Conservation (phyloP, 2,113 vertebrate genomes). For the Siniperca chuatsi region DNA sequence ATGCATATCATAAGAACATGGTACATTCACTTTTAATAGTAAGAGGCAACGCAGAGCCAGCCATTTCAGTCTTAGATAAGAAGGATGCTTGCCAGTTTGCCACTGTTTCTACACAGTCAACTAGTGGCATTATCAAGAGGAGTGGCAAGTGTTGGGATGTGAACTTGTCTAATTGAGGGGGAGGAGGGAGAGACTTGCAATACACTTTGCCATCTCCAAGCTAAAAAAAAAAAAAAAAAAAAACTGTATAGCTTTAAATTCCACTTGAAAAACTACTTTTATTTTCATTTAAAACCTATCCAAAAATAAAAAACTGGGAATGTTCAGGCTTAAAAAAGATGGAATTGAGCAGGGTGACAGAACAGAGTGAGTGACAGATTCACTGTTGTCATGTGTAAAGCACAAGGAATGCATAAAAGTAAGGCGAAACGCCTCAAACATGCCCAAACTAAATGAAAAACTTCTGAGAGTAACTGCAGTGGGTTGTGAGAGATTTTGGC, state of each 20-base stretch:
- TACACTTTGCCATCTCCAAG: conserved; percentile 16
- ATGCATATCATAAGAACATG: not conserved
- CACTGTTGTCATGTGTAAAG: conserved; percentile 44
- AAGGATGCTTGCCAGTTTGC: conserved; percentile 6
- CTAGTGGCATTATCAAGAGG: conserved; percentile 57
- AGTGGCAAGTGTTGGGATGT: conserved; percentile 45
- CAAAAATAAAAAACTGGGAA: conserved; percentile 65
- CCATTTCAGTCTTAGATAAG: conserved; percentile 5
- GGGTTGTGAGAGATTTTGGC: conserved; percentile 80
- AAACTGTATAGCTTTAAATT: conserved; percentile 19
- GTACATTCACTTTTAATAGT: not conserved
- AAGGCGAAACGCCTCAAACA: conserved; percentile 64
- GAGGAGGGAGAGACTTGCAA: conserved; percentile 1
- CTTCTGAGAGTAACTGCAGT: conserved; percentile 73
- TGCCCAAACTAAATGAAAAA: conserved; percentile 71
- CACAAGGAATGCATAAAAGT: conserved; percentile 56
- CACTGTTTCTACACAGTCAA: conserved; percentile 33
- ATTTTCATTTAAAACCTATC: conserved; percentile 55
- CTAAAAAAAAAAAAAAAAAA: conserved; percentile 1
- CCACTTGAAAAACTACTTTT: conserved; percentile 38
- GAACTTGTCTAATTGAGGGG: conserved; percentile 39
- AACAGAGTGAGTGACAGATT: conserved; percentile 70
- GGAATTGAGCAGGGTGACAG: conserved; percentile 48
- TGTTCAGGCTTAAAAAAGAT: conserved; percentile 38
- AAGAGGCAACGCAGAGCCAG: not conserved